A percentile compares a stretch with the other conserved stretches of the same genome.
Evolutionary conservation across 2,888 invertebrate species (phyloP).

Genomic region (Cataglyphis altisquamis): DNA sequence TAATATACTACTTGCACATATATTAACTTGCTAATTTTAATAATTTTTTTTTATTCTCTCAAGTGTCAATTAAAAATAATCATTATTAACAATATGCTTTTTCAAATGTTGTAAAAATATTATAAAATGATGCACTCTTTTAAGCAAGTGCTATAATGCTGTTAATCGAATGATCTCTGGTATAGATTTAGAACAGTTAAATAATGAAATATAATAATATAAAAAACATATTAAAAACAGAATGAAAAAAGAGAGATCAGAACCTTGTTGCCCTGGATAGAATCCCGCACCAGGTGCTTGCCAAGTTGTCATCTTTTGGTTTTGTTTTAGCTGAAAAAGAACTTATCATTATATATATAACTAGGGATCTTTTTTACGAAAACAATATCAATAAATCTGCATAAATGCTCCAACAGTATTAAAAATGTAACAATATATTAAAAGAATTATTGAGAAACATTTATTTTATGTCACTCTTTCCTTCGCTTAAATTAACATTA

Average conservation of each 20-base stretch:
- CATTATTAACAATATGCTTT: slow-evolving; percentile 2
- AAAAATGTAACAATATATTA: slow-evolving; percentile 33
- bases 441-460: slow-evolving; percentile 32
- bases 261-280: slow-evolving; percentile 85
- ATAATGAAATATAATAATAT: slow-evolving; percentile 26
- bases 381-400: slow-evolving; percentile 46
- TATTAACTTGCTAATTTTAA: neutral
- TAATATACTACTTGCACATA: neutral
- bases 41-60: neutral
- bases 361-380: slow-evolving; percentile 37
- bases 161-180: slow-evolving; percentile 45
- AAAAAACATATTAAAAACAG: slow-evolving; percentile 53
- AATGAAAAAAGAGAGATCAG: slow-evolving; percentile 68
- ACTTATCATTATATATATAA: slow-evolving; percentile 75
- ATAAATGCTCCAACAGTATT: slow-evolving; percentile 61
- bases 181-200: slow-evolving; percentile 20
- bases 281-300: slow-evolving; percentile 83
- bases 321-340: slow-evolving; percentile 82
- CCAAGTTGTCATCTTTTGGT: slow-evolving; percentile 84
- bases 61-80: slow-evolving; percentile 11
- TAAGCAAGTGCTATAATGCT: slow-evolving; percentile 52
- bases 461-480: neutral
- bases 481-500: neutral
- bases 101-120: slow-evolving; percentile 9
- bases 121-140: slow-evolving; percentile 28